Percentiles rank a stretch among this genome's conserved stretches.
These are phyloP conservation scores for Nasonia oneida DNA, from an alignment of 2,888 invertebrate species.

Conservation along the genomic window DNA sequence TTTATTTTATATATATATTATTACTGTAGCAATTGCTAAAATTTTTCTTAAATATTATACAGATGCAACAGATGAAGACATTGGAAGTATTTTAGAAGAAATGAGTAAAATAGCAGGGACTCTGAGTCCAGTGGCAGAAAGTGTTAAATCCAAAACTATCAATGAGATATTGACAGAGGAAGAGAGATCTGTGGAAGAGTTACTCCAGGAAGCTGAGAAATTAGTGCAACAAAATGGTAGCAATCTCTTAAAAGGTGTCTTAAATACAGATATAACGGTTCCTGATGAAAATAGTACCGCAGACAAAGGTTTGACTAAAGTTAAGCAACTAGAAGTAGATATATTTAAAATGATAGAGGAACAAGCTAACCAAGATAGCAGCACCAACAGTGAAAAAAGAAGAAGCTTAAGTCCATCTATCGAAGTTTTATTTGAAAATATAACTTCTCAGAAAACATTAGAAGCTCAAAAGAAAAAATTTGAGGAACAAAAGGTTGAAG, in stretches of 20 bases:
- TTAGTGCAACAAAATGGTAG: slow-evolving; percentile 73
- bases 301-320: slow-evolving; percentile 65
- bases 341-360: slow-evolving; percentile 76
- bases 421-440: slow-evolving; percentile 70
- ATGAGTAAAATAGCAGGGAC: slow-evolving; percentile 76
- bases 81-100: slow-evolving; percentile 76
- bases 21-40: not conserved
- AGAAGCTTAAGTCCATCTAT: slow-evolving; percentile 68
- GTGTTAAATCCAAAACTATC: slow-evolving; percentile 68
- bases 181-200: slow-evolving; percentile 75
- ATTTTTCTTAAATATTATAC: slow-evolving; percentile 16
- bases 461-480: slow-evolving; percentile 72
- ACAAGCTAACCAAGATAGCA: slow-evolving; percentile 72
- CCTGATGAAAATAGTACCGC: slow-evolving; percentile 66
- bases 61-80: slow-evolving; percentile 77
- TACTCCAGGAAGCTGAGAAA: slow-evolving; percentile 76
- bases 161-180: slow-evolving; percentile 72
- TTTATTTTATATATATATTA: not conserved
- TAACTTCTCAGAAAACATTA: slow-evolving; percentile 68
- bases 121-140: slow-evolving; percentile 73
- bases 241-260: slow-evolving; percentile 72
- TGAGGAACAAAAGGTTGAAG: slow-evolving; percentile 75
- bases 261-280: slow-evolving; percentile 72
- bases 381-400: slow-evolving; percentile 69
- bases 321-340: slow-evolving; percentile 72